Evolutionary conservation across 2,888 invertebrate species (phyloP).

Genomic region (Macrophya annulata): DNA sequence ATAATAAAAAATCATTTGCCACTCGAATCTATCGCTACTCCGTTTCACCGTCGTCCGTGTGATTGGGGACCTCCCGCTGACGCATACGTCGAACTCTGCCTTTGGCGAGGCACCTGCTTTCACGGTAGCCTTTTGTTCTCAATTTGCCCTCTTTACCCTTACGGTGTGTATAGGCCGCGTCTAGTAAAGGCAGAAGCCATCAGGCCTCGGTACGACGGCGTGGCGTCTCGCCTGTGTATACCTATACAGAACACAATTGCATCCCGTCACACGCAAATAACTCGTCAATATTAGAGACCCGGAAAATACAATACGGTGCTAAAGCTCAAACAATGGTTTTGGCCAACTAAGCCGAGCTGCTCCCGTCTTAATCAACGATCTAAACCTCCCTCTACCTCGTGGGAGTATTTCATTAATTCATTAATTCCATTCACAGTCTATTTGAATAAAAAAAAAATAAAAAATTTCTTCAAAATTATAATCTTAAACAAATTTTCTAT

Average conservation of each 20-base stretch:
- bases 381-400: neutral
- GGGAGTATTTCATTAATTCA: conserved; percentile 33
- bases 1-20: neutral
- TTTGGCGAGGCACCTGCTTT: conserved; percentile 70
- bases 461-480: neutral
- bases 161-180: conserved; percentile 14
- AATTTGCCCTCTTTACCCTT: conserved; percentile 56
- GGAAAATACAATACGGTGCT: conserved; percentile 36
- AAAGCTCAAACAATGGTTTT: conserved; percentile 30
- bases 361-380: conserved; percentile 44
- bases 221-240: conserved; percentile 20
- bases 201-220: neutral
- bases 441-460: neutral
- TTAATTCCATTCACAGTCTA: neutral
- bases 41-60: conserved; percentile 51
- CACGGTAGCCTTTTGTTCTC: conserved; percentile 59
- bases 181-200: conserved; percentile 40
- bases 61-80: conserved; percentile 70
- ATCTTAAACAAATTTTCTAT: no score
- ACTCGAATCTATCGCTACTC: conserved; percentile 37
- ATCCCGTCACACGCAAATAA: conserved; percentile 45
- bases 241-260: conserved; percentile 41
- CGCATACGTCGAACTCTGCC: conserved; percentile 66
- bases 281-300: conserved; percentile 41
- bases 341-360: conserved; percentile 30